These are phyloP conservation scores for Athene noctua DNA, from an alignment of 2,113 vertebrate genomes.

Conservation along the genomic window DNA sequence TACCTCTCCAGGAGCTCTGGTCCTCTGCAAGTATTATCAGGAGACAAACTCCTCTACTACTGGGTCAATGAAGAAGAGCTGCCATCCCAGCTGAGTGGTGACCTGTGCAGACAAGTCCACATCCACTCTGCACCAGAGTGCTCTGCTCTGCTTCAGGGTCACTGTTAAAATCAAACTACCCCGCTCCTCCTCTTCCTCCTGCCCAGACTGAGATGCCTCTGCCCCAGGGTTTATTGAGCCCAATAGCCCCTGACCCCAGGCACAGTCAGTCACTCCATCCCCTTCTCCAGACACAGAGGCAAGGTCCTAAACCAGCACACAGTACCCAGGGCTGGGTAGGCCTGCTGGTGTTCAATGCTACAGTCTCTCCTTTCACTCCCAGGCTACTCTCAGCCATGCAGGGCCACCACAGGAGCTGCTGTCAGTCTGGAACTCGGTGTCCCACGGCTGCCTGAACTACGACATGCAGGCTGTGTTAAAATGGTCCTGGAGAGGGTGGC, in stretches of 20 bases:
- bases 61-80: background rate
- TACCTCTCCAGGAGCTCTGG: background rate
- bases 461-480: rapidly evolving
- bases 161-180: background rate
- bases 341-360: background rate
- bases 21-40: background rate
- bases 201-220: background rate
- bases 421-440: background rate
- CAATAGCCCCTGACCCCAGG: background rate
- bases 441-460: background rate
- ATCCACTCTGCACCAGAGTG: background rate
- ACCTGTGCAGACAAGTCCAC: background rate
- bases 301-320: background rate
- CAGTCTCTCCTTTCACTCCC: background rate
- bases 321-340: background rate
- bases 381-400: rapidly evolving
- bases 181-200: background rate
- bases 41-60: background rate
- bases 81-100: background rate
- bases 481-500: background rate
- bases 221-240: background rate
- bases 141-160: background rate
- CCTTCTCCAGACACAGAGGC: background rate
- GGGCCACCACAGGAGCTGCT: background rate
- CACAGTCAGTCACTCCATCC: background rate